A percentile compares a stretch with the other conserved stretches of the same genome.
These are phyloP conservation scores for Pachliopta kotzebuea DNA, from an alignment of 2,888 invertebrate species.

Conservation along the genomic window DNA sequence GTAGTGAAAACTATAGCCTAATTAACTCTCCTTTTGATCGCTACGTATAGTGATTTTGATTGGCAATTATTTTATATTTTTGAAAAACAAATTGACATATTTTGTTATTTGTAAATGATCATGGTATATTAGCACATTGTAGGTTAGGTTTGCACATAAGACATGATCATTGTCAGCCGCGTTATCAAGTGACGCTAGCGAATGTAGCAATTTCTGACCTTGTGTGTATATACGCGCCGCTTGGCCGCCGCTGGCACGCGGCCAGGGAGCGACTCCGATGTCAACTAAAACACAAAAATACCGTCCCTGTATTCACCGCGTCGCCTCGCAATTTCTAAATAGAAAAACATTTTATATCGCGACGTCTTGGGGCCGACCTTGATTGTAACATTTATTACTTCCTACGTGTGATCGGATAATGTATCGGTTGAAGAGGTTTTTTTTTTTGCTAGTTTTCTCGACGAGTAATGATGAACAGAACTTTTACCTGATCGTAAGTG, in stretches of 20 bases:
- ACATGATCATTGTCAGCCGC: slow-evolving; percentile 28
- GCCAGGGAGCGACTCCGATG: slow-evolving; percentile 64
- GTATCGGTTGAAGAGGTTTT: too few relatives aligned
- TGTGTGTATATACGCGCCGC: slow-evolving; percentile 69
- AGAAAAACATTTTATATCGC: slow-evolving; percentile 21
- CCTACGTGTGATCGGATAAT: neutral
- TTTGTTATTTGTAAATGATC: neutral
- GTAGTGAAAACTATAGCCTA: too few relatives aligned
- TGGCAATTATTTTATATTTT: neutral
- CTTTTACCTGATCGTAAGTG: too few relatives aligned
- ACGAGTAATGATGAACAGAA: too few relatives aligned
- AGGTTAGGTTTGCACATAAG: slow-evolving; percentile 5
- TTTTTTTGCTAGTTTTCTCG: too few relatives aligned
- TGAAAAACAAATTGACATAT: neutral
- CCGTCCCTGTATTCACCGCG: slow-evolving; percentile 40
- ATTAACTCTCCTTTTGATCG: too few relatives aligned
- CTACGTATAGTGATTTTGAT: neutral
- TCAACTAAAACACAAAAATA: slow-evolving; percentile 76
- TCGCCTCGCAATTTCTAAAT: slow-evolving; percentile 32
- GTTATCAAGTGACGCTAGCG: slow-evolving; percentile 40
- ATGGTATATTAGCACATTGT: neutral
- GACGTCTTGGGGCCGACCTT: slow-evolving; percentile 19
- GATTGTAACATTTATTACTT: slow-evolving; percentile 12
- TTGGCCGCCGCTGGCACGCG: slow-evolving; percentile 56
- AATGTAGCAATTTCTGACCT: slow-evolving; percentile 74